Base-by-base conservation (phyloP, 1,140 invertebrate genomes). In the Chionoecetes opilio region DNA sequence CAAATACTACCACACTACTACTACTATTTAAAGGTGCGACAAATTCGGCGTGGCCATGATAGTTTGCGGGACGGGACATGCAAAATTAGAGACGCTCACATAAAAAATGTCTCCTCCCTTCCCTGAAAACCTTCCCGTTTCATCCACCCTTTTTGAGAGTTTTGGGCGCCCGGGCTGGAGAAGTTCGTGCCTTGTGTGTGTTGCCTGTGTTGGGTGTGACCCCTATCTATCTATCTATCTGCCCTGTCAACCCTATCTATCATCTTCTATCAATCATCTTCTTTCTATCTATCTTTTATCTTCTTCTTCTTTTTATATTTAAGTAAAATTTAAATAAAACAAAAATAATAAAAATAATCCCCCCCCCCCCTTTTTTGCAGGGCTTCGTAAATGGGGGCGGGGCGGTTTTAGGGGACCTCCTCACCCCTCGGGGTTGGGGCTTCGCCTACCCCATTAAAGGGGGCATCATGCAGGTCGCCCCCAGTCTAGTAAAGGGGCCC, bases 361-460 rank as follows among this genome's bases (percentile, higher is more conserved):
- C 82, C 82, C 5, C 31, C 82, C 26, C 82, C 84, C 84, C n/a
- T n/a, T n/a, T n/a, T n/a, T n/a, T 32, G 9, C 84, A 96, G 95
- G 99, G 99, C 26, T 99, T 99, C 97, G 99, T 99, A 0, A 98
- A 99, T 98, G 98, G 99, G 97, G 99, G 99, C 88, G 99, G 99
- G 35, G 99, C 99, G 37, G 99, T 99, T 96, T 99, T 99, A 97
- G 99, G 99, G 99, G 99, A 99, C 97, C 97, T 99, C 89, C 97
- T 99, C 3, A 99, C 99, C 3, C 98, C 98, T 0, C 97, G 98
- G 95, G 99, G 99, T 63, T 99, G 99, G 99, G 99, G 99, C 41
- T 99, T 98, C 96, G 99, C 99, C 82, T 99, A 99, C 96, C 99
- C 98, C 2, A 98, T 99, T 5, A 99, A 99, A 96, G 99, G 99